Percentiles rank a stretch among this genome's conserved stretches.
Conservation (phyloP, 2,888 invertebrate species). For the Pollenia griseotomentosa region DNA sequence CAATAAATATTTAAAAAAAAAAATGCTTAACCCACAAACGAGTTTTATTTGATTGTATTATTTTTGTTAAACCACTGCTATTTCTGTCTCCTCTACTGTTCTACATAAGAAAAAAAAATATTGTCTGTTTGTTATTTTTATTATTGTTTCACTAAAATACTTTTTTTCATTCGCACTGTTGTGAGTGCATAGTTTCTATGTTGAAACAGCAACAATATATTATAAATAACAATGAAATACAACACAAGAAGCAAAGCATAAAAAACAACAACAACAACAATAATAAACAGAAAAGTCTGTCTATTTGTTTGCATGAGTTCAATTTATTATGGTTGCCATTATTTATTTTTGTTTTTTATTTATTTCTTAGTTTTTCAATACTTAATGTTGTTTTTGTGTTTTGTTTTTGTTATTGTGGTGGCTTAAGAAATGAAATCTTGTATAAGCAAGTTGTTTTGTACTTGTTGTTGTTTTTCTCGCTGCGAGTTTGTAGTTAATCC, state of each 20-base stretch:
- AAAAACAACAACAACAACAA: neutral
- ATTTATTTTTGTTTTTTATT: neutral
- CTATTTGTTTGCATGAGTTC: neutral
- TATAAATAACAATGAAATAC: neutral
- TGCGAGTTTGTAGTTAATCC: neutral
- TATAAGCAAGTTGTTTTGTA: slow-evolving; percentile 3
- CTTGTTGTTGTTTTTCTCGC: neutral
- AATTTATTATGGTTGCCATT: slow-evolving; percentile 40
- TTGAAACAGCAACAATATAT: slow-evolving; percentile 6
- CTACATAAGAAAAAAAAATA: too few relatives aligned
- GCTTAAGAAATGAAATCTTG: slow-evolving; percentile 14
- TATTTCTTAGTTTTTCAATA: neutral
- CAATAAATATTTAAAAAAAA: too few relatives aligned
- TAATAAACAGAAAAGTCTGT: neutral
- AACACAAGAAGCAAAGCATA: too few relatives aligned
- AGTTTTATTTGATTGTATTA: too few relatives aligned
- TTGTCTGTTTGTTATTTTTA: slow-evolving; percentile 6
- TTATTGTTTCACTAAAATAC: neutral
- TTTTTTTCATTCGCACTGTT: neutral
- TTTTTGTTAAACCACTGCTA: too few relatives aligned
- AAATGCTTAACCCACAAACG: too few relatives aligned
- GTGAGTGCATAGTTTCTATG: slow-evolving; percentile 3
- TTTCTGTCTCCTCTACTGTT: too few relatives aligned
- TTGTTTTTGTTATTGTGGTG: neutral
- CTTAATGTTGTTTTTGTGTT: neutral